phyloP scores from a whole-genome alignment of 2,888 invertebrate species.

The Nephrocerus scutellatus region DNA sequence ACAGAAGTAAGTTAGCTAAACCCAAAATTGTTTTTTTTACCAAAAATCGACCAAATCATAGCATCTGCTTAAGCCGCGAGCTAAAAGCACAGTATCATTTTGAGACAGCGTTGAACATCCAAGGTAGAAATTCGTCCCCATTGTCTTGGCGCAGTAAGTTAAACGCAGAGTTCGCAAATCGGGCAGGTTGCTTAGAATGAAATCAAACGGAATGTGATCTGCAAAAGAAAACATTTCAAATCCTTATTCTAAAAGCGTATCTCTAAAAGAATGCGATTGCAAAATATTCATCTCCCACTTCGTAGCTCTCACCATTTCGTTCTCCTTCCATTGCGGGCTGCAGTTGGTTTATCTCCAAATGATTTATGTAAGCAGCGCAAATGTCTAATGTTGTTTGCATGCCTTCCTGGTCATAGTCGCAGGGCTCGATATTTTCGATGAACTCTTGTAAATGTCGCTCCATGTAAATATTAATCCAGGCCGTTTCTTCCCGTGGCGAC shows the following conservation, averaged over 20 bases:
- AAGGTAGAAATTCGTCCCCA: conserved; percentile 41
- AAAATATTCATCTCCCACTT: background rate
- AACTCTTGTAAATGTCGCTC: conserved; percentile 47
- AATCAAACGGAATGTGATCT: conserved; percentile 48
- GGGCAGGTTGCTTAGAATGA: conserved; percentile 43
- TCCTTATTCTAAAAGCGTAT: too few species aligned
- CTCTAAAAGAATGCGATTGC: too few species aligned
- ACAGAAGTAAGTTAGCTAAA: too few species aligned
- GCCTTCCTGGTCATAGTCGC: conserved; percentile 42
- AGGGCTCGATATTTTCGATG: conserved; percentile 41
- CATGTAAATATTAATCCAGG: conserved; percentile 47
- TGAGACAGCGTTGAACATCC: conserved; percentile 44
- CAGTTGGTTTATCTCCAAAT: conserved; percentile 41
- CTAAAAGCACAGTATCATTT: conserved; percentile 36
- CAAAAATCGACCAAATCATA: conserved; percentile 41
- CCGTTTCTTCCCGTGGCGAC: conserved; percentile 19
- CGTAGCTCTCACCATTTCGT: conserved; percentile 2
- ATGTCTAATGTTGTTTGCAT: conserved; percentile 40
- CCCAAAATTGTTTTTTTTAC: conserved; percentile 29
- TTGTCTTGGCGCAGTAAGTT: conserved; percentile 44
- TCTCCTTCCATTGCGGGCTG: conserved; percentile 38
- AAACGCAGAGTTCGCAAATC: conserved; percentile 41
- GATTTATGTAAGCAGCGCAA: conserved; percentile 42
- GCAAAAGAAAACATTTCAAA: too few species aligned
- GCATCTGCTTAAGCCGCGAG: conserved; percentile 40